A percentile compares a stretch with the other conserved stretches of the same genome.
Evolutionary conservation across 2,797 vertebrate species (phyloP).

Genomic region (Anabacerthia variegaticeps): DNA sequence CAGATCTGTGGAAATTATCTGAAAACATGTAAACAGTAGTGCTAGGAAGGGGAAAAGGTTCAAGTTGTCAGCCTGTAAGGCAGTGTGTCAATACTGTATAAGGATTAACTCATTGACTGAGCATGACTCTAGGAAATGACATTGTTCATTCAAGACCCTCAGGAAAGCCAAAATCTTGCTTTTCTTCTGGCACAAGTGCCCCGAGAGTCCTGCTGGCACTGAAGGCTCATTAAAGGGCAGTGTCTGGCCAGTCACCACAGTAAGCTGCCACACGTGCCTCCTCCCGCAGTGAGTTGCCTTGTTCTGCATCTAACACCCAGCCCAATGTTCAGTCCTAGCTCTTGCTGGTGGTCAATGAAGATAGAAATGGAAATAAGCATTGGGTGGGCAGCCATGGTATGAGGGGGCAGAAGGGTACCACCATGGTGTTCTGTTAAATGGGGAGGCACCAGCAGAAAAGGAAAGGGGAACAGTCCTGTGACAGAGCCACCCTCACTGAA

Average conservation of each 20-base stretch:
- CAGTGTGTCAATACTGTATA: not conserved
- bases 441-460: not conserved
- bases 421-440: not conserved
- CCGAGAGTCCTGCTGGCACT: not conserved
- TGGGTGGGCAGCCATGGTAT: not conserved
- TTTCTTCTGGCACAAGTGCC: not conserved
- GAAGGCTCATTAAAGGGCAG: not conserved
- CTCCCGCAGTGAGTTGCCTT: accelerated
- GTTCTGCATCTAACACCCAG: not conserved
- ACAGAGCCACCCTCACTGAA: not conserved
- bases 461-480: not conserved
- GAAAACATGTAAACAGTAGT: not conserved
- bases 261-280: accelerated
- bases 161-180: not conserved
- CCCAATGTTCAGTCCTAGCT: not conserved
- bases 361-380: not conserved
- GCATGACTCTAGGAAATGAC: not conserved
- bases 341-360: not conserved
- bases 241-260: not conserved
- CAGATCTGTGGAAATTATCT: not conserved
- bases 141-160: not conserved
- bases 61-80: not conserved
- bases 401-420: not conserved
- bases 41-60: not conserved
- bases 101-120: not conserved